Base-by-base conservation (phyloP, 2,113 vertebrate genomes). In the Strix aluco region DNA sequence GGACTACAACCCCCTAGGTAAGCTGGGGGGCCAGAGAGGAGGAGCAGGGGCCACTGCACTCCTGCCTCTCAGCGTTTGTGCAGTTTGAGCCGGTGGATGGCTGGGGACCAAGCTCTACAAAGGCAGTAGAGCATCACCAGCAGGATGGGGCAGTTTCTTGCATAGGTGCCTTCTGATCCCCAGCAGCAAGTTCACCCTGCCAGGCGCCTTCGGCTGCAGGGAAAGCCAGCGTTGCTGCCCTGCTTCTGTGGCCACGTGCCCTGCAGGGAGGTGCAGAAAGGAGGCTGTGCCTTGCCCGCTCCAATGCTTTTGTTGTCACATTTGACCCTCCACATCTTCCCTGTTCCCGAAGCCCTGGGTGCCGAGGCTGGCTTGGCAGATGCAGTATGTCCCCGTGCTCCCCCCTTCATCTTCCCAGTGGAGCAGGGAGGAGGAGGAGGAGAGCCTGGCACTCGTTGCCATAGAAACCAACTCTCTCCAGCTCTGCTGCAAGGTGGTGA, bases 1-100 rank as follows among this genome's bases (percentile, higher is more conserved):
- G 97, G 99, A 99, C 98, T 99, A 99, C 98, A 99, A 99, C 94
- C 99, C 99, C 1, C 97, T 99, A 73, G 99, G 99, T 99, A 97
- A 98, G 98, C 90, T 32, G 69, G 29, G 54, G 44, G 49, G 27
- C 4, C 0, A 9, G 55, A 40, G 22, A 62, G 55, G 69, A 70
- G 55, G 29, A 77, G 42, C 70, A 75, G 67, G 54, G 42, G 17
- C 19, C 0, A 2, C 59, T 38, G 63, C 27, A 59, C 17, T 88
- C 59, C 63, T 67, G 44, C 25, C 38, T 88, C 19, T n/a, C 32
- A 5, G 67, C 0, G 0, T 58, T 57, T 15, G 32, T 57, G 57
- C 1, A 0, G 10, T 51, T 51, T 65, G 65, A 12, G 26, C 15
- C 27, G 47, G 15, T 40, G 62, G 46, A 66, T 36, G 57, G 57